Evolutionary conservation across 2,797 vertebrate genomes (phyloP).

Genomic region (Sebastes nivosus): DNA sequence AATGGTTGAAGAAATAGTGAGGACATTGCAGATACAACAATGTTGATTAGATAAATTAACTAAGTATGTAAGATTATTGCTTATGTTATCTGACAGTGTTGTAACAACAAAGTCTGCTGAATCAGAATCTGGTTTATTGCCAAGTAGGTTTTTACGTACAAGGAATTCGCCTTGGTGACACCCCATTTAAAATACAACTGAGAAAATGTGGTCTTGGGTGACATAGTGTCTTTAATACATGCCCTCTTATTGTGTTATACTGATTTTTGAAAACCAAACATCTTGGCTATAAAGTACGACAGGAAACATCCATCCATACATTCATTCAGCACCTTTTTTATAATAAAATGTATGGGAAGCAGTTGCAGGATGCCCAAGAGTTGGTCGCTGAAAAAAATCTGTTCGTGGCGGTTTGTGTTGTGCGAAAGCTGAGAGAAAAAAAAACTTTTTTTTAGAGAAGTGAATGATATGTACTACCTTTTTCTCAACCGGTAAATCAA

Average conservation of each 20-base stretch:
- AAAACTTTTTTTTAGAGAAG: background rate
- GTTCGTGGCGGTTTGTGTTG: background rate
- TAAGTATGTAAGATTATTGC: background rate
- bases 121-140: no score
- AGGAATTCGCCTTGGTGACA: background rate
- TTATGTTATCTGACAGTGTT: background rate
- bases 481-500: background rate
- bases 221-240: background rate
- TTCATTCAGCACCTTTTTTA: conserved; percentile 1
- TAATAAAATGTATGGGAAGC: conserved; percentile 41
- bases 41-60: background rate
- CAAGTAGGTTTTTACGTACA: no score
- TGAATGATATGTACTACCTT: background rate
- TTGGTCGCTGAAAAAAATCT: background rate
- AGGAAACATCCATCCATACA: conserved; percentile 21
- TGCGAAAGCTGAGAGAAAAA: background rate
- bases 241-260: background rate
- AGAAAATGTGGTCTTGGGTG: background rate
- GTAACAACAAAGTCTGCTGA: background rate
- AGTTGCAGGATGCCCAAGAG: conserved; percentile 30
- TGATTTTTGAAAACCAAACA: conserved; percentile 6
- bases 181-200: background rate
- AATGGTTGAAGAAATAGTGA: background rate
- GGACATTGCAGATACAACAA: background rate
- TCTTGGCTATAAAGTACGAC: background rate